Percentiles rank a stretch among this genome's conserved stretches.
Conservation (phyloP, 1,140 invertebrate species). For the Sycophila sp. region DNA sequence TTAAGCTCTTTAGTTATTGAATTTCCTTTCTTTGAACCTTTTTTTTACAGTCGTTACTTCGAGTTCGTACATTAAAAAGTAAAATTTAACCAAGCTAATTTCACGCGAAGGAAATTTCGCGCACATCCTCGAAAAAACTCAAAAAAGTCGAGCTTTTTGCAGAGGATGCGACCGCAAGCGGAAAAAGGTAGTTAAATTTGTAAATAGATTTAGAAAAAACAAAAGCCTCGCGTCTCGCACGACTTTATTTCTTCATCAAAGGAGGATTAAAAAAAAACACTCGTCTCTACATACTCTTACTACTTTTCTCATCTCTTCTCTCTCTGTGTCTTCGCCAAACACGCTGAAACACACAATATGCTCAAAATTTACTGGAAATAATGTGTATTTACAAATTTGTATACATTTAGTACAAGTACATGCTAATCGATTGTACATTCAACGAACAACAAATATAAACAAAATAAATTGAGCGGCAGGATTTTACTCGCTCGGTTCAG, state of each 20-base stretch:
- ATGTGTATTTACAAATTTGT: neutral
- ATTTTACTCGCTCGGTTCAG: constrained; percentile 41
- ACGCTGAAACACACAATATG: neutral
- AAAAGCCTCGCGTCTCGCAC: too few species aligned
- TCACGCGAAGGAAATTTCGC: neutral
- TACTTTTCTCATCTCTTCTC: neutral
- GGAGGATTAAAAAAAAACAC: too few species aligned
- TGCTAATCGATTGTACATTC: too few species aligned
- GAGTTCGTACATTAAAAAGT: constrained; percentile 33
- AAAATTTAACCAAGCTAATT: constrained; percentile 1
- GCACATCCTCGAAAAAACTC: constrained; percentile 7
- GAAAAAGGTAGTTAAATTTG: too few species aligned
- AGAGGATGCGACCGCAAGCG: neutral
- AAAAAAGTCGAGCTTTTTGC: neutral
- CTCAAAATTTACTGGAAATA: too few species aligned
- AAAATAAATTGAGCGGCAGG: neutral
- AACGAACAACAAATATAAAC: too few species aligned
- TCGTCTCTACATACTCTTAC: neutral
- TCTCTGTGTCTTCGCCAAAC: too few species aligned
- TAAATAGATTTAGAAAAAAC: too few species aligned
- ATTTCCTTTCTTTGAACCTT: neutral
- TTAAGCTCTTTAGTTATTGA: neutral
- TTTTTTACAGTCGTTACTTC: constrained; percentile 33
- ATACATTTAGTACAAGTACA: neutral
- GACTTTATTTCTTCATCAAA: too few species aligned